These are phyloP conservation scores for Heliconius sara DNA, from an alignment of 2,888 invertebrate genomes.

Conservation along the genomic window DNA sequence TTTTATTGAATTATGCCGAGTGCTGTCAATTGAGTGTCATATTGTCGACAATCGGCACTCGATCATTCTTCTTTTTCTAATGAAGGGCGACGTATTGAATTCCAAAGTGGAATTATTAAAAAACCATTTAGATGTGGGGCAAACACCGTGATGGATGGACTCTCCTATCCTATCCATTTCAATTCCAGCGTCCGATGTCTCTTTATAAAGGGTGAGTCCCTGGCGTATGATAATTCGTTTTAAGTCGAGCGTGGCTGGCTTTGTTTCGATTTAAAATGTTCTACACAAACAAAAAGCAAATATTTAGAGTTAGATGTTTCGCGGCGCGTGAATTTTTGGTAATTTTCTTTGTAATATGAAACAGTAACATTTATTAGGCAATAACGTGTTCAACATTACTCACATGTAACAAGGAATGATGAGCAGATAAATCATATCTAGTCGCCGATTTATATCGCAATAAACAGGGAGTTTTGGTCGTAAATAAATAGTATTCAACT, in stretches of 20 bases:
- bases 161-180: constrained; percentile 81
- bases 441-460: constrained; percentile 79
- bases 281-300: constrained; percentile 41
- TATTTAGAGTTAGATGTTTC: constrained; percentile 40
- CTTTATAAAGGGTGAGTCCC: constrained; percentile 77
- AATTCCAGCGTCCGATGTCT: constrained; percentile 71
- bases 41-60: constrained; percentile 71
- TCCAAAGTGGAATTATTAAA: constrained; percentile 79
- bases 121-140: constrained; percentile 79
- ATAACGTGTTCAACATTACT: constrained; percentile 75
- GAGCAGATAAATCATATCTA: constrained; percentile 81
- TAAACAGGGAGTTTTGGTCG: constrained; percentile 73
- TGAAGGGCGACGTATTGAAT: constrained; percentile 66
- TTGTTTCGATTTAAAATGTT: constrained; percentile 52
- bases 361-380: constrained; percentile 67
- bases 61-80: constrained; percentile 71
- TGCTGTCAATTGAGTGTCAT: constrained; percentile 79
- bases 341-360: constrained; percentile 38
- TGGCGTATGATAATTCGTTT: constrained; percentile 69
- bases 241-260: constrained; percentile 60
- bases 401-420: constrained; percentile 79
- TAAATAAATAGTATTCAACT: constrained; percentile 75
- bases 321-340: constrained; percentile 31
- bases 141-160: constrained; percentile 79
- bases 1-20: constrained; percentile 71